These are phyloP conservation scores for Acleris holmiana DNA, from an alignment of 2,888 invertebrate genomes.

Conservation along the genomic window DNA sequence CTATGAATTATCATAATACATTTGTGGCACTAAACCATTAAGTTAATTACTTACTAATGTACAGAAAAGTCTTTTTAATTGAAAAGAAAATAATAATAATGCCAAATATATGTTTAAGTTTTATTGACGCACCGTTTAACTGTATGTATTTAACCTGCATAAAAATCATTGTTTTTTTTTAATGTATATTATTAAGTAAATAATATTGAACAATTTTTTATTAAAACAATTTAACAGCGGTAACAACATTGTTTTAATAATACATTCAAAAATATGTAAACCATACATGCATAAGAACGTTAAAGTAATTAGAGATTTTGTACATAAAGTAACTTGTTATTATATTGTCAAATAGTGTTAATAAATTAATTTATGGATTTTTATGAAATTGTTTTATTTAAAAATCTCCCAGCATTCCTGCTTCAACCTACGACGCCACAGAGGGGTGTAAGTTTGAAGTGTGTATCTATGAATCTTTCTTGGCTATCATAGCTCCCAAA, in stretches of 20 bases:
- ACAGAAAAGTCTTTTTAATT: constrained; percentile 46
- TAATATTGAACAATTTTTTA: too few relatives aligned
- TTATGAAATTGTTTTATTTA: constrained; percentile 49
- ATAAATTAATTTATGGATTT: constrained; percentile 83
- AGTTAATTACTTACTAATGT: constrained; percentile 57
- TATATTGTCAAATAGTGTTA: constrained; percentile 81
- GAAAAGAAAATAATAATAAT: too few relatives aligned
- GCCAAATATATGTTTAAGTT: constrained; percentile 29
- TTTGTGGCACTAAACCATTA: constrained; percentile 52
- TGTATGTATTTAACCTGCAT: too few relatives aligned
- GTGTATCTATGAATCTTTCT: too few relatives aligned
- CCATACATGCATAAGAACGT: constrained; percentile 24
- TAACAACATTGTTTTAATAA: neutral
- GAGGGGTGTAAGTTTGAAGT: too few relatives aligned
- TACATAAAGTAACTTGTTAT: constrained; percentile 80
- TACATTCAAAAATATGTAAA: constrained; percentile 4
- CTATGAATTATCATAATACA: neutral
- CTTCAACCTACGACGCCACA: too few relatives aligned
- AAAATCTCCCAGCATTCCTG: neutral
- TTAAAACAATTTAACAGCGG: neutral
- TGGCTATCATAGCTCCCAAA: too few relatives aligned
- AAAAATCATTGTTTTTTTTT: too few relatives aligned
- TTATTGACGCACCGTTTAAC: constrained; percentile 24
- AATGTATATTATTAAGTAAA: too few relatives aligned
- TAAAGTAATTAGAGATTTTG: constrained; percentile 57